Evolutionary conservation across 2,888 invertebrate genomes (phyloP), one percentile per base, ranked within the genome.

Genomic region (Barypeithes pellucidus): DNA sequence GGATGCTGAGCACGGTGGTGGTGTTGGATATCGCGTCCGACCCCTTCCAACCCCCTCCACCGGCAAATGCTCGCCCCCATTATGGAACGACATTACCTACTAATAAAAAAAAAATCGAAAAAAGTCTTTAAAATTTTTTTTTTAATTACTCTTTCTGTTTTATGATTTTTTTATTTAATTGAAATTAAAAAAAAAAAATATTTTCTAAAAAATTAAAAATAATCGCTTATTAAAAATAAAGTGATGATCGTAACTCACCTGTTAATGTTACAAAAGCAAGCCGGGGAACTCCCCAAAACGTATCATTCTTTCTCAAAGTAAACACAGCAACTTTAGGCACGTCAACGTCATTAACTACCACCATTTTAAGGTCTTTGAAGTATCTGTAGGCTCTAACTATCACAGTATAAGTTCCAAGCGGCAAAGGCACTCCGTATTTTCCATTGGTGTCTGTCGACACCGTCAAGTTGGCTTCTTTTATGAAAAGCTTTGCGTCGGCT

Each of bases 251-350:
- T 20, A n/a, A 50, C 57, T 72, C 81, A 90, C 95, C 94, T 77
- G 92, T 88, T 9, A 94, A 82, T 81, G 94, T 89, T 36, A 95
- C 90, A 83, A 96, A 95, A 1, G 92, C 88, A 20, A 94, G 87
- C 29, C 95, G 87, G 0, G 95, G 94, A 87, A 95, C 86, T 0
- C 95, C 95, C 78, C 93, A 86, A 50, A 14, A 95, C 89, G 73
- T 87, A 88, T 77, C 92, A 91, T 79, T 94, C 91, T 11, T 87
- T 87, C 54, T 89, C 88, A 95, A 82, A 76, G 91, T 92, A 77
- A 95, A 90, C 76, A 94, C 87, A 0, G 94, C 86, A 67, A 91
- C 88, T 16, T 89, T 88, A 0, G 90, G 88, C 47, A 87, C 76
- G 61, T 85, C 86, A 0, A 79, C 81, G 18, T 80, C 80, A 47